Percentiles rank a stretch among this genome's conserved stretches.
Conservation (phyloP, 2,113 vertebrate genomes). For the Cochlearius cochlearius region DNA sequence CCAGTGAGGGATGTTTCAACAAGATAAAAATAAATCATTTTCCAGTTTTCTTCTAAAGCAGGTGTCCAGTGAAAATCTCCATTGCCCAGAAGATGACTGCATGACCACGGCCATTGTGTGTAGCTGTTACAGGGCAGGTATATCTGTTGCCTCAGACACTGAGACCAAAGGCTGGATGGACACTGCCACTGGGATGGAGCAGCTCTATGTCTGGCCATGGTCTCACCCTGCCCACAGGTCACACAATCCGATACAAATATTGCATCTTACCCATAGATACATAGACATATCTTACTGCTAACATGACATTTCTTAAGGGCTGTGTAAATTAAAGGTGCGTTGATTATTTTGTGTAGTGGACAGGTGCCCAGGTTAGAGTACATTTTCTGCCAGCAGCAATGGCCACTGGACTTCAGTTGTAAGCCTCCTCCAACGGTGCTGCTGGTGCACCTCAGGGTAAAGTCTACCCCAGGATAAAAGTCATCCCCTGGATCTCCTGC, state of each 20-base stretch:
- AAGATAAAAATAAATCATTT: background rate
- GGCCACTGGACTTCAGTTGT: background rate
- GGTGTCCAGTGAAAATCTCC: background rate
- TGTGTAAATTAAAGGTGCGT: background rate
- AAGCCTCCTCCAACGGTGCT: background rate
- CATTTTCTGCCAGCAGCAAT: background rate
- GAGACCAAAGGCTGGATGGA: background rate
- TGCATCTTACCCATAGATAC: background rate
- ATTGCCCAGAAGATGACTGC: background rate
- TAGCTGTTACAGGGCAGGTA: background rate
- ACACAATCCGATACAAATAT: background rate
- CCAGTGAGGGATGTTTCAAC: background rate
- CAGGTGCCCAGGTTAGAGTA: background rate
- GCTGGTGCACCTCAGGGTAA: background rate
- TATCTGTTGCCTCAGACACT: background rate
- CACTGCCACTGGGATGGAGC: no score
- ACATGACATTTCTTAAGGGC: background rate
- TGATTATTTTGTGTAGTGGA: no score
- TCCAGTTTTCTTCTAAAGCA: background rate
- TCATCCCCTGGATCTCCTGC: no score
- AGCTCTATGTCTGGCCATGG: background rate
- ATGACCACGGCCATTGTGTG: accelerated
- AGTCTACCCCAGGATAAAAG: background rate
- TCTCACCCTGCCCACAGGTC: background rate
- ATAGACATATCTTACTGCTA: background rate